These are phyloP conservation scores for Cataglyphis cursor DNA, from an alignment of 2,888 invertebrate genomes.

Conservation along the genomic window DNA sequence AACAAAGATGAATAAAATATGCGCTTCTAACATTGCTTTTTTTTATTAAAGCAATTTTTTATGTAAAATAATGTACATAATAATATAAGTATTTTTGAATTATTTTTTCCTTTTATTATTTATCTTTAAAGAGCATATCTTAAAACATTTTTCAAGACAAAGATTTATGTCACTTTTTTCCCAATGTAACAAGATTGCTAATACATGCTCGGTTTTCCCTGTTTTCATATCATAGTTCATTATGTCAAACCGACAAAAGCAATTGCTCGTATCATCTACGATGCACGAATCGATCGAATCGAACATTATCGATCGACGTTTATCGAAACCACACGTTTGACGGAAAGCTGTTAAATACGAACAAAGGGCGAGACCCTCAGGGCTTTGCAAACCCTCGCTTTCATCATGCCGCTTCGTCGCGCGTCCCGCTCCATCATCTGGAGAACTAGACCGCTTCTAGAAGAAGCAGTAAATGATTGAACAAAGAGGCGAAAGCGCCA, in stretches of 20 bases:
- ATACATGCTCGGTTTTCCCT: neutral
- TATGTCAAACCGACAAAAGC: neutral
- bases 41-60: neutral
- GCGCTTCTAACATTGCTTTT: too few species aligned
- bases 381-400: conserved; percentile 52
- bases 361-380: conserved; percentile 68
- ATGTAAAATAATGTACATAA: neutral
- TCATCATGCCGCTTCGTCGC: conserved; percentile 47
- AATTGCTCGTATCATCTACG: conserved; percentile 48
- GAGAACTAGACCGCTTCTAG: conserved; percentile 34
- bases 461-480: conserved; percentile 74
- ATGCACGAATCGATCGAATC: conserved; percentile 70
- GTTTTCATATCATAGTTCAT: neutral
- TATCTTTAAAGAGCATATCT: neutral
- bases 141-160: neutral
- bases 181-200: neutral
- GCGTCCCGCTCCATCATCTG: conserved; percentile 50
- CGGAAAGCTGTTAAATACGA: conserved; percentile 69
- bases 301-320: conserved; percentile 61
- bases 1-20: neutral
- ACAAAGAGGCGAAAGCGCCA: conserved; percentile 65
- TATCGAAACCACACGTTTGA: conserved; percentile 63
- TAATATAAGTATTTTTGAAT: neutral
- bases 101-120: neutral
- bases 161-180: neutral